Percentiles rank a stretch among this genome's conserved stretches.
These are phyloP conservation scores for Anthonomus grandis DNA, from an alignment of 1,140 invertebrate species.

Conservation along the genomic window DNA sequence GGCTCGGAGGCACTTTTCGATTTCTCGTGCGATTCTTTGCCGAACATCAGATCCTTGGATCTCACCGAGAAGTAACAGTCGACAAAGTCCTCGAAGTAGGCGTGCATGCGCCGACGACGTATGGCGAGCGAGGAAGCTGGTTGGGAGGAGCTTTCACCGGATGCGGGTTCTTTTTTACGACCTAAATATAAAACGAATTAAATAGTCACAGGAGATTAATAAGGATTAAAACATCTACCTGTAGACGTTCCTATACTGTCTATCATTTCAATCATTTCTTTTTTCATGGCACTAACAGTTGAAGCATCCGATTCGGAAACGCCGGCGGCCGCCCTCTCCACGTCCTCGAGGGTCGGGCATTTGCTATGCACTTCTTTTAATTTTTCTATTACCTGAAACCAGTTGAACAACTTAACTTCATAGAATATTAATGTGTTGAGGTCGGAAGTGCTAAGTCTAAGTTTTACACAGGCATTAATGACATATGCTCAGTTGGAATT, in stretches of 20 bases:
- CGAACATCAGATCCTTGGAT: constrained; percentile 68
- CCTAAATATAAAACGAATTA: constrained; percentile 12
- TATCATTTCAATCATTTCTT: constrained; percentile 59
- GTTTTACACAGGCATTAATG: no score
- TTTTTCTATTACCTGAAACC: constrained; percentile 56
- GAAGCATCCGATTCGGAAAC: constrained; percentile 38
- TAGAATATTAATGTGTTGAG: no score
- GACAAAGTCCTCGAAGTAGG: constrained; percentile 88
- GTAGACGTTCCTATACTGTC: constrained; percentile 52
- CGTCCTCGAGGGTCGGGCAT: constrained; percentile 49
- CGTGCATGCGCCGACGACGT: constrained; percentile 72
- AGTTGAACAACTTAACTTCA: no score
- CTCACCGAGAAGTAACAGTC: constrained; percentile 80
- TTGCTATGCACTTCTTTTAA: constrained; percentile 66
- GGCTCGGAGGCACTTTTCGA: constrained; percentile 38
- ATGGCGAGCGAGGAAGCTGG: constrained; percentile 51
- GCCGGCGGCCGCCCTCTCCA: constrained; percentile 45
- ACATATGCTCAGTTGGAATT: no score
- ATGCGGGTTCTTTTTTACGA: constrained; percentile 32
- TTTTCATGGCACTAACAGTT: constrained; percentile 54
- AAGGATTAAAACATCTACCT: constrained; percentile 11
- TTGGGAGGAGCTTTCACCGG: constrained; percentile 14
- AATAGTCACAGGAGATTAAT: background rate
- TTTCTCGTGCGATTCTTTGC: constrained; percentile 45
- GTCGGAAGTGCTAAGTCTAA: no score